Evolutionary conservation across 2,797 vertebrate species (phyloP), one percentile per base, ranked within the genome.

Genomic region (Melanotaenia parkinsoni): DNA sequence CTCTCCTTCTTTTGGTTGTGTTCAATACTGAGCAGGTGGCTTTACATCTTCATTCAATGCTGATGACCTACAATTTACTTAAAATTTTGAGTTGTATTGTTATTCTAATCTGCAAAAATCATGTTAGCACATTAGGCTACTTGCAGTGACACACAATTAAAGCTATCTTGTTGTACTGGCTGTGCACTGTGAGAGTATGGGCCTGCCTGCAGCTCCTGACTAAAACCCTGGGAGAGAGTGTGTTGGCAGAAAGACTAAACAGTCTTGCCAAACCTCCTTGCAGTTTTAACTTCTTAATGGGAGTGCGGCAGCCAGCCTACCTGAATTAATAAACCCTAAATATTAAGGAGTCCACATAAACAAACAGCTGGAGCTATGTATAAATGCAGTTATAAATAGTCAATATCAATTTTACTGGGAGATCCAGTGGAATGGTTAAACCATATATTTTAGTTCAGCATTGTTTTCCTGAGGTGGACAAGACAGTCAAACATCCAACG

Each of bases 291-390:
- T 88, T 86, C 89, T 86, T 90, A 89, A 89, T 92, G 80, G 85
- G 83, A 88, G 86, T 33, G 76, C 86, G 87, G 88, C 88, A 81
- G 84, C 81, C 76, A 70, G 74, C 86, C 85, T 54, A 87, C 80
- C 81, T 87, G 81, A 92, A 90, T 89, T 88, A 92, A 91, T 90
- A 85, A 88, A 79, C 75, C 81, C 72, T 76, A 88, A 81, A 93
- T 77, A 87, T 81, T 70, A 91, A 88, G 82, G 79, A 81, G 67
- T 8, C 20, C 30, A 60, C 12, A 63, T 78, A 74, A 88, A 80
- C 70, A 79, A 67, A 61, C 63, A 0, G 22, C 9, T 47, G 24
- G 35, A 14, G 58, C 63, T 2, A n/a, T 26, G 65, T 56, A 51
- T 3, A 78, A 75, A 70, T 72, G 2, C 51, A 60, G 76, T 57